Conservation (phyloP, 2,888 invertebrate genomes). For the Lasiommata megera region DNA sequence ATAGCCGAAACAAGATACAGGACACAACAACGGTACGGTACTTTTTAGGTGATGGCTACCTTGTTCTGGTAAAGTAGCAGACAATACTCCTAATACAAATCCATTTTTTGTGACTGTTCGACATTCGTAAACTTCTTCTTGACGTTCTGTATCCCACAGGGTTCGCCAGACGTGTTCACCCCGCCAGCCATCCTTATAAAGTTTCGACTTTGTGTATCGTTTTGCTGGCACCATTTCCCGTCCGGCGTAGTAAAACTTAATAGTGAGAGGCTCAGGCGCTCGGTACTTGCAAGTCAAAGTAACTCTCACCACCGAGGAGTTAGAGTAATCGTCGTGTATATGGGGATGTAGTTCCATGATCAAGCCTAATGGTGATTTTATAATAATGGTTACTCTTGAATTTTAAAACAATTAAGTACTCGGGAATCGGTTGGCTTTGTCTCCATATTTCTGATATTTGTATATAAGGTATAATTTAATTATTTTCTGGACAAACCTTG, state of each 20-base stretch:
- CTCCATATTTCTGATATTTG: too few species aligned
- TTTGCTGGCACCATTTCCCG: slow-evolving; percentile 47
- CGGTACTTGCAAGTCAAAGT: slow-evolving; percentile 66
- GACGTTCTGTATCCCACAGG: slow-evolving; percentile 53
- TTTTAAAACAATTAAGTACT: background rate
- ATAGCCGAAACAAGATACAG: slow-evolving; percentile 18
- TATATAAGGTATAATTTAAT: too few species aligned
- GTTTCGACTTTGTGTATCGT: slow-evolving; percentile 49
- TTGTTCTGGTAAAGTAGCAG: slow-evolving; percentile 57
- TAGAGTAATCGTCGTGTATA: slow-evolving; percentile 45
- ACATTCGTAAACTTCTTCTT: slow-evolving; percentile 58
- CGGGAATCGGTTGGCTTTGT: too few species aligned
- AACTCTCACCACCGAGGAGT: slow-evolving; percentile 44
- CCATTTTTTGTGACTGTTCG: slow-evolving; percentile 60
- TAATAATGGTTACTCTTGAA: slow-evolving; percentile 1
- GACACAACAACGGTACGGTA: slow-evolving; percentile 22
- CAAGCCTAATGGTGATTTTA: slow-evolving; percentile 51
- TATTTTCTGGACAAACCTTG: too few species aligned
- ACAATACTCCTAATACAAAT: slow-evolving; percentile 60
- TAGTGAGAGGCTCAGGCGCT: slow-evolving; percentile 64
- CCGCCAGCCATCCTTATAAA: slow-evolving; percentile 59
- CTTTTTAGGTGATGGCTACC: slow-evolving; percentile 42
- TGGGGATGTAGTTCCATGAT: slow-evolving; percentile 71
- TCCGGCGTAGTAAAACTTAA: slow-evolving; percentile 60
- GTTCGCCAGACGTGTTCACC: slow-evolving; percentile 55